Evolutionary conservation across 2,113 vertebrate genomes (phyloP).

Genomic region (Balaeniceps rex): DNA sequence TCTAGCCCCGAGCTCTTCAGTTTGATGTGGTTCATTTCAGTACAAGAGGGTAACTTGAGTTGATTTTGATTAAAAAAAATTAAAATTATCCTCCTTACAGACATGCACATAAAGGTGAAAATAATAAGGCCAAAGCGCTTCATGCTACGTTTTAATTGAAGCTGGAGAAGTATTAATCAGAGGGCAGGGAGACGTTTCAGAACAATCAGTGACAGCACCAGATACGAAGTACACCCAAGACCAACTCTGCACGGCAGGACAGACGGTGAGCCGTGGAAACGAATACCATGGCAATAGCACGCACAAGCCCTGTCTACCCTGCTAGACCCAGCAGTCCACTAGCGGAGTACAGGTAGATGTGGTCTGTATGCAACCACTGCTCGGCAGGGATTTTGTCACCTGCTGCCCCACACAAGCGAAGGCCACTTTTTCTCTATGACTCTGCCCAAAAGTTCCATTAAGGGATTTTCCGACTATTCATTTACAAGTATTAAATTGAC

Average conservation of each 20-base stretch:
- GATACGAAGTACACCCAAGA: not conserved
- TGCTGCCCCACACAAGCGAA: not conserved
- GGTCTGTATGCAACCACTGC: accelerated
- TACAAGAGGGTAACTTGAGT: slow-evolving; percentile 19
- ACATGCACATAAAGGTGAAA: not conserved
- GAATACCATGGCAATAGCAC: accelerated
- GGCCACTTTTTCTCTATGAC: not conserved
- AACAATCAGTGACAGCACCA: not conserved
- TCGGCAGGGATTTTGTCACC: not conserved
- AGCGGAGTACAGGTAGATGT: not conserved
- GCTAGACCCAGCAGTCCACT: not conserved
- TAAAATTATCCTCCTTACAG: slow-evolving; percentile 20
- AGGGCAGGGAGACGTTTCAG: not conserved
- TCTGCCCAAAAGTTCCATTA: not conserved
- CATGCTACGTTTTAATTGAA: slow-evolving; percentile 44
- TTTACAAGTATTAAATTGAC: not conserved
- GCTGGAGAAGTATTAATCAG: slow-evolving; percentile 31
- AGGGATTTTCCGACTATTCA: not conserved
- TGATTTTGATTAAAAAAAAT: slow-evolving; percentile 17
- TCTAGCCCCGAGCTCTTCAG: not conserved
- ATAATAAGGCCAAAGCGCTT: slow-evolving; percentile 47
- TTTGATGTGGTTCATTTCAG: slow-evolving; percentile 29
- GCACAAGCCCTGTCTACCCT: not conserved
- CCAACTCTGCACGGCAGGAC: not conserved
- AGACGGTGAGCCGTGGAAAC: accelerated